These are phyloP conservation scores for Macrostomum cliftonense DNA, from an alignment of 2,888 invertebrate genomes.

Conservation along the genomic window DNA sequence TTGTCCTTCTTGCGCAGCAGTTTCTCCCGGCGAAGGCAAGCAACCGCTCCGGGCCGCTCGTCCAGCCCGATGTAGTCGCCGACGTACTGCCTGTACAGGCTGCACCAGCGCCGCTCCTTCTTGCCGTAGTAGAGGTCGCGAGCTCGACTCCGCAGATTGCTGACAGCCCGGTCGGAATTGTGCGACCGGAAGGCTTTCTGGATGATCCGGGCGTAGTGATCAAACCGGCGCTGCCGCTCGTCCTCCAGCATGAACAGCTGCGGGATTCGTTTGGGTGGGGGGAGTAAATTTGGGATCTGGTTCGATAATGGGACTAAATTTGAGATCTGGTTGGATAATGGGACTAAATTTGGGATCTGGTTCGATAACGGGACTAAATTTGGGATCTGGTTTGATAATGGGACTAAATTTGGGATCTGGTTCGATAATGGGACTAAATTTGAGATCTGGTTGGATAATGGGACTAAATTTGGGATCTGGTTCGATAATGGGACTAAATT, in stretches of 20 bases:
- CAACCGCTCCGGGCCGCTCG: constrained; percentile 43
- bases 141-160: constrained; percentile 24
- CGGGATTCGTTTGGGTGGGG: constrained; percentile 11
- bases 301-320: no score
- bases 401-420: no score
- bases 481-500: no score
- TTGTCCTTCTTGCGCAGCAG: constrained; percentile 42
- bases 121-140: constrained; percentile 41
- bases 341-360: no score
- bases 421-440: no score
- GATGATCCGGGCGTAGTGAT: constrained; percentile 47
- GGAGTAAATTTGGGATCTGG: no score
- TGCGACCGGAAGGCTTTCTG: constrained; percentile 50
- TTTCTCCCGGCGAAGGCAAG: constrained; percentile 40
- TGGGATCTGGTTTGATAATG: no score
- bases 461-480: no score
- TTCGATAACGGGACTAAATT: no score
- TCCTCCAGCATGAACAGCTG: constrained; percentile 52
- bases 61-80: constrained; percentile 53
- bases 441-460: no score
- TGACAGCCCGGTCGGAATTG: constrained; percentile 37
- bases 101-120: constrained; percentile 47
- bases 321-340: no score
- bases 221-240: constrained; percentile 48
- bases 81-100: constrained; percentile 49